phyloP scores from a whole-genome alignment of 2,113 vertebrate species.

The Harpagus bidentatus region DNA sequence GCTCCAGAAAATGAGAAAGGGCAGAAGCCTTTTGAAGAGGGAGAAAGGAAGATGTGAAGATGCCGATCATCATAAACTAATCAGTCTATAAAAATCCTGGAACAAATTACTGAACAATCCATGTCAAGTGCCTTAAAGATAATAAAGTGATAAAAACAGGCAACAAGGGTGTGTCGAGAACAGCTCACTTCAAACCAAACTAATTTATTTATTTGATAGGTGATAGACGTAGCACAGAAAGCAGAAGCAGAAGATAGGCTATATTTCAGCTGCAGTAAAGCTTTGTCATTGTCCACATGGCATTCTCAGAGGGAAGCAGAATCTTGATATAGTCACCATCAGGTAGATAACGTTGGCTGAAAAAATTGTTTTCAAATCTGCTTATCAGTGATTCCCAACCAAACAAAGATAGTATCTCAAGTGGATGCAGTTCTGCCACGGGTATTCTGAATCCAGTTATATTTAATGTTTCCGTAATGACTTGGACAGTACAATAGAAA shows the following conservation, averaged over 20 bases:
- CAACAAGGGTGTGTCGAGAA: not conserved
- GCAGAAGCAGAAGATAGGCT: not conserved
- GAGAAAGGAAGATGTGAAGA: not conserved
- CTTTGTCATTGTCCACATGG: not conserved
- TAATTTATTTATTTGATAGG: not conserved
- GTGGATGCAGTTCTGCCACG: not conserved
- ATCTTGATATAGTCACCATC: not conserved
- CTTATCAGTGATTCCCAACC: not conserved
- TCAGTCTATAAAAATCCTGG: not conserved
- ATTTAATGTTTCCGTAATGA: not conserved
- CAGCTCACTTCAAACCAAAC: not conserved
- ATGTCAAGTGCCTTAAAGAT: not conserved
- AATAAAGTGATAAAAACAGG: not conserved
- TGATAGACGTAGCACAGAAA: not conserved
- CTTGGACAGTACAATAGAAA: not conserved
- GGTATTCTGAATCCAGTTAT: not conserved
- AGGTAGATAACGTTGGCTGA: not conserved
- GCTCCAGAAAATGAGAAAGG: not conserved
- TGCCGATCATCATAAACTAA: not conserved
- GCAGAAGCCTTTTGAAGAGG: not conserved
- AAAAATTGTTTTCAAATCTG: not conserved
- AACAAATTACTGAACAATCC: not conserved
- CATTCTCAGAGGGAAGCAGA: not conserved
- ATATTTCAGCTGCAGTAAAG: not conserved
- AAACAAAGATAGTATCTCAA: not conserved